Base-by-base conservation (phyloP, 2,113 vertebrate genomes). In the Heterotis niloticus region DNA sequence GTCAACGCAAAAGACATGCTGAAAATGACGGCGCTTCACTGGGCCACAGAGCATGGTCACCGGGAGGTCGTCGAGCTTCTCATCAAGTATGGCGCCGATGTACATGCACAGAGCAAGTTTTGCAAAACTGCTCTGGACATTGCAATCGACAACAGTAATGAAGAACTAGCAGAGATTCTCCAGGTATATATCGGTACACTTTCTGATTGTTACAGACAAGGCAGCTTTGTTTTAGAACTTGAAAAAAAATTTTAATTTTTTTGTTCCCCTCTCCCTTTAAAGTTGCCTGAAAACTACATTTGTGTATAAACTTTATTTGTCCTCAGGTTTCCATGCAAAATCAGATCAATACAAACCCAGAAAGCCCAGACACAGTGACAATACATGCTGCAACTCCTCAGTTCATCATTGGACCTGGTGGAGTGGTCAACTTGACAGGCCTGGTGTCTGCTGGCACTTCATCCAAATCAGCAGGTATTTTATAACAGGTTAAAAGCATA, bases 1-100 rank as follows among this genome's bases (percentile, higher is more conserved):
- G 94, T 96, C 78, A 96, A 96, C 64, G 94, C 95, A 0, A 95
- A 95, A 84, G 95, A 95, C 85, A 96, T 96, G 95, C 88, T 96
- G 84, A 95, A 95, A 88, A 96, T 95, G 94, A 96, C 93, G 56
- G 94, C 95, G n/a, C 91, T 96, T 79, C 94, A 95, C 81, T 96
- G 95, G 95, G 94, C 94, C 26, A 93, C 93, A 4, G 94, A 96
- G 80, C 94, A 96, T 66, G 91, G 93, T 75, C 93, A 95, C 83
- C 92, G 93, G 74, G 94, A 95, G 60, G 95, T 94, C 85, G 92
- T 94, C 78, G 94, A 95, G 76, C 93, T 95, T 62, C 87, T 96
- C 84, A 94, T 95, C 88, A 94, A 95, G 83, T 96, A 94, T 0
- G 94, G 95, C 78, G 94, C 94, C 80, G 94, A 96, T 75, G 94